Evolutionary conservation across 1,140 invertebrate genomes (phyloP).

Genomic region (Goniozus legneri): DNA sequence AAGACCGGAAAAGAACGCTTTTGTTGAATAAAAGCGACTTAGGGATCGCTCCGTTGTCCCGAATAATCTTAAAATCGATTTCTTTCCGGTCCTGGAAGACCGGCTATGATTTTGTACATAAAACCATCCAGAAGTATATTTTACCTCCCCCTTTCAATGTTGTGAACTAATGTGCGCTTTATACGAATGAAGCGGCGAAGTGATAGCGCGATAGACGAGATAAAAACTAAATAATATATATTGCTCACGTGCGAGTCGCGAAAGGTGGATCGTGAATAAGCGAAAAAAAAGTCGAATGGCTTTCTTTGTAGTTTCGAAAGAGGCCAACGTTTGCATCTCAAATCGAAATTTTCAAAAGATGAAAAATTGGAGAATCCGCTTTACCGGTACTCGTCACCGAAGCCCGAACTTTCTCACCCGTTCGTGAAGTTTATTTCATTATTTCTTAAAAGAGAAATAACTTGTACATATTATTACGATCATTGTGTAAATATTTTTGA

Average conservation of each 20-base stretch:
- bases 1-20: conserved; percentile 18
- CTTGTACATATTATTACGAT: conserved; percentile 38
- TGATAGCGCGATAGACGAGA: too few relatives aligned
- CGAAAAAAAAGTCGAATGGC: too few relatives aligned
- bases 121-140: conserved; percentile 5
- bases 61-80: too few relatives aligned
- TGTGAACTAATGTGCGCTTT: too few relatives aligned
- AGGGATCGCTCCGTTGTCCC: too few relatives aligned
- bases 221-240: too few relatives aligned
- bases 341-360: background rate
- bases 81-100: too few relatives aligned
- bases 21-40: too few relatives aligned
- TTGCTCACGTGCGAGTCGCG: too few relatives aligned
- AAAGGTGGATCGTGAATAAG: too few relatives aligned
- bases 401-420: conserved; percentile 23
- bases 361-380: background rate
- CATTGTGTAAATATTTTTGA: conserved; percentile 35
- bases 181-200: background rate
- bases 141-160: conserved; percentile 7
- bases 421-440: conserved; percentile 23
- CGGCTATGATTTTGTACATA: conserved; percentile 4
- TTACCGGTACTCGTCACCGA: background rate
- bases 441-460: too few relatives aligned
- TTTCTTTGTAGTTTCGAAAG: too few relatives aligned
- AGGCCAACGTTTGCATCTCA: background rate